Conservation (phyloP, 2,888 invertebrate genomes). For the Hemistola chrysoprasaria region DNA sequence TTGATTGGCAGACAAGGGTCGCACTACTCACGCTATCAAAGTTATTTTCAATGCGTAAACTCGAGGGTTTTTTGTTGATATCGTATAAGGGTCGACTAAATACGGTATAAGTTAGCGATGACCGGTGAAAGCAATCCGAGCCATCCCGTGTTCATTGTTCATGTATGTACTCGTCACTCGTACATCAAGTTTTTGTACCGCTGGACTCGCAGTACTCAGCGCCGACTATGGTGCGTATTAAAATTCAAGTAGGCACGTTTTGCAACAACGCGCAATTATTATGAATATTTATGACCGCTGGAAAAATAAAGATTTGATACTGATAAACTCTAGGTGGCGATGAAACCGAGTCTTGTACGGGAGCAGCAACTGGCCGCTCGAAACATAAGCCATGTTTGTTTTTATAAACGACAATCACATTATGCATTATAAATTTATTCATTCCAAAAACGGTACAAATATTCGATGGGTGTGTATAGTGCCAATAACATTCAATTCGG, state of each 20-base stretch:
- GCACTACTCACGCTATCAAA: slow-evolving; percentile 23
- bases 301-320: slow-evolving; percentile 55
- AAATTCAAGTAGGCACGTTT: slow-evolving; percentile 56
- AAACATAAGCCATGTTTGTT: slow-evolving; percentile 38
- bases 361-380: slow-evolving; percentile 8
- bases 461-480: slow-evolving; percentile 8
- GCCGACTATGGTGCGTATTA: slow-evolving; percentile 48
- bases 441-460: slow-evolving; percentile 13
- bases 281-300: slow-evolving; percentile 61
- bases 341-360: slow-evolving; percentile 39
- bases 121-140: slow-evolving; percentile 35
- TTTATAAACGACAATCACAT: slow-evolving; percentile 35
- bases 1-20: slow-evolving; percentile 28
- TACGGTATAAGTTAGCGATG: slow-evolving; percentile 16
- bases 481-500: slow-evolving; percentile 7
- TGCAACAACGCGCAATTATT: slow-evolving; percentile 43
- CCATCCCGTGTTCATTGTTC: slow-evolving; percentile 42
- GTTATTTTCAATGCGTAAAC: slow-evolving; percentile 26
- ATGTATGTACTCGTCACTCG: no score
- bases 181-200: slow-evolving; percentile 41
- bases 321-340: slow-evolving; percentile 41
- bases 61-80: slow-evolving; percentile 8
- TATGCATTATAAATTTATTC: slow-evolving; percentile 14
- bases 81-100: slow-evolving; percentile 7
- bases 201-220: slow-evolving; percentile 24